Evolutionary conservation across 2,797 vertebrate genomes (phyloP), one percentile per base, ranked within the genome.

Genomic region (Smutsia gigantea): DNA sequence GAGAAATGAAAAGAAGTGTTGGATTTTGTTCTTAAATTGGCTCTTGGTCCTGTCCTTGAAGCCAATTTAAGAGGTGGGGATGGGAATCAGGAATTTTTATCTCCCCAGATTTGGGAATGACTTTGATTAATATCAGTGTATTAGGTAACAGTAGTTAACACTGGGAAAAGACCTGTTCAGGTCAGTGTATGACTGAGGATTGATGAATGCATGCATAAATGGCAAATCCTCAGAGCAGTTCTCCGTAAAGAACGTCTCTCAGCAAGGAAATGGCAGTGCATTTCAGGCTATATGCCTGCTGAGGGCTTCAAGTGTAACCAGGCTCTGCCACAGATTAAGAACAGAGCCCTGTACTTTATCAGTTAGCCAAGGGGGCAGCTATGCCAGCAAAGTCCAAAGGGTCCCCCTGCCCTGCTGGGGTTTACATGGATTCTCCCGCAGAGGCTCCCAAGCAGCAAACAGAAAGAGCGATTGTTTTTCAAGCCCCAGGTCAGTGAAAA

Each of bases 401-500:
- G 84, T 51, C 25, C 75, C 25, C 15, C 3, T 27, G 4, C 19
- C 8, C 4, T 83, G 46, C 27, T 71, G 64, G 29, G 34, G 53
- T 39, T 92, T 34, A 37, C 1, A 59, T 1, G 0, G 68, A 55
- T 66, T 91, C 21, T 74, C 39, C 39, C 69, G 29, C 0, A 27
- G 72, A 61, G 78, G 46, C n/a, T 90, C 23, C 0, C 6, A 74
- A 83, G 72, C 49, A 87, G 74, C 57, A 69, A 66, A 92, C 25
- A 74, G 83, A 89, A 93, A 87, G 39, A 51, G 2, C 14, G 75
- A 27, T 17, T 71, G n/a, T 10, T 49, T 86, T 92, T 87, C 27
- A 49, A 55, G 49, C 25, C 14, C 49, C 42, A 69, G 21, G 34
- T 83, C 57, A 37, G 55, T 72, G 72, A 89, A 71, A 87, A 75